These are phyloP conservation scores for Taurulus bubalis DNA, from an alignment of 2,113 vertebrate species.

Conservation along the genomic window DNA sequence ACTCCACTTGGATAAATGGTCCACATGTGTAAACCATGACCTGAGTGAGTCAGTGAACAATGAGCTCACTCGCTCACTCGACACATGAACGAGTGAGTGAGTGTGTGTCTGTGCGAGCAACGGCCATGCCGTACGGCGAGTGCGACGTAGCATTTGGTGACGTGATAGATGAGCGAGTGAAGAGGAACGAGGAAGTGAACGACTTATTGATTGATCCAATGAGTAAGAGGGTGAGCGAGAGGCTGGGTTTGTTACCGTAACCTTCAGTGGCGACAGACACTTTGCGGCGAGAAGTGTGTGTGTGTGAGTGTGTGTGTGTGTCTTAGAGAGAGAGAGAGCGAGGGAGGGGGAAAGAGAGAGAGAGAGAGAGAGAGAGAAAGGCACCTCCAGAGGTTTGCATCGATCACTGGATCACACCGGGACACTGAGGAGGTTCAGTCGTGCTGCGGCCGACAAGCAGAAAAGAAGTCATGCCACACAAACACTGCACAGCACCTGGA, in stretches of 20 bases:
- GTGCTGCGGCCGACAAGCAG: constrained; percentile 41
- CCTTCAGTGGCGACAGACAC: constrained; percentile 63
- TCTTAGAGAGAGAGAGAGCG: not conserved
- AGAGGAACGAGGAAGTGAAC: constrained; percentile 33
- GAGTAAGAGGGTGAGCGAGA: constrained; percentile 44
- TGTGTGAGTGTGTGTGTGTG: constrained; percentile 16
- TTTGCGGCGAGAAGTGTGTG: constrained; percentile 18
- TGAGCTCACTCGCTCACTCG: not conserved
- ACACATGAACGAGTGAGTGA: constrained; percentile 23
- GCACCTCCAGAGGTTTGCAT: constrained; percentile 84
- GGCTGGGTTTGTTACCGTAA: constrained; percentile 56
- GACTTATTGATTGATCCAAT: constrained; percentile 50
- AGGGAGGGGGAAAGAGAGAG: not conserved
- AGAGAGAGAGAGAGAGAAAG: constrained; percentile 46
- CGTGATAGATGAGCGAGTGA: constrained; percentile 20
- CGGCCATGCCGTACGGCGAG: not conserved
- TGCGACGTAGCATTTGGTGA: constrained; percentile 14
- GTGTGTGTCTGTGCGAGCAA: not conserved
- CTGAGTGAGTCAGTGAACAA: no score
- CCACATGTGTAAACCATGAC: not conserved
- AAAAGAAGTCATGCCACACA: constrained; percentile 58
- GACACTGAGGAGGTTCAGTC: constrained; percentile 67
- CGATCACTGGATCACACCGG: constrained; percentile 76
- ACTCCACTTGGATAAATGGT: not conserved
- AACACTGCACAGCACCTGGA: constrained; percentile 11